Evolutionary conservation across 2,113 vertebrate genomes (phyloP), one percentile per base, ranked within the genome.

Genomic region (Chamaetylas fuelleborni): DNA sequence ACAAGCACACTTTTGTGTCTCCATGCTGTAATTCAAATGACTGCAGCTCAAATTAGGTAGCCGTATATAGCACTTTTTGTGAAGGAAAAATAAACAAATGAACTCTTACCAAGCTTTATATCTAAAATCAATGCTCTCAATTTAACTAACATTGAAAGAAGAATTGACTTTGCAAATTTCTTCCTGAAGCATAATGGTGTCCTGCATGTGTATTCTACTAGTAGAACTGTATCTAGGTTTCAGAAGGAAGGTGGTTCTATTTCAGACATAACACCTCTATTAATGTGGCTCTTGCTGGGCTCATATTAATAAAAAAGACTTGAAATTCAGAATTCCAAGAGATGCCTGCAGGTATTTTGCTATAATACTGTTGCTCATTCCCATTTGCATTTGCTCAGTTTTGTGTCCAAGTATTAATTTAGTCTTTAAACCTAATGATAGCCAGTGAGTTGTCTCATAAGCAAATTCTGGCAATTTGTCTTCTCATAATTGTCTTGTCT

Each of bases 101-200:
- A 58, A 61, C 23, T 88, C 40, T 60, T 62, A 57, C 24, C 12
- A 60, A 76, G 38, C 22, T 93, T 88, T 83, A 17, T 88, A 87
- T 72, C 50, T 84, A 57, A 94, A 97, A 96, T 97, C 76, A 96
- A 92, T 96, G 45, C 24, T 81, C 42, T 89, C 79, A 90, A 67
- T 92, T 94, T 97, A 95, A 94, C 85, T 84, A 76, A 94, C 42
- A 28, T 25, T 87, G 86, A 96, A 96, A 85, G 72, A 79, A 86
- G 19, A 72, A 94, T 67, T 95, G 76, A 90, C 94, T 95, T 90
- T 92, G 36, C 23, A 79, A 48, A 90, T 94, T 96, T 90, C 8
- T 96, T 8, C 45, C 33, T 54, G 20, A 89, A 80, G 76, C 34
- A 33, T 76, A 82, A 77, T 57, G 72, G 12, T 64, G 22, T 60